A percentile compares a stretch with the other conserved stretches of the same genome.
Conservation (phyloP, 2,113 vertebrate genomes). For the Vombatus ursinus region DNA sequence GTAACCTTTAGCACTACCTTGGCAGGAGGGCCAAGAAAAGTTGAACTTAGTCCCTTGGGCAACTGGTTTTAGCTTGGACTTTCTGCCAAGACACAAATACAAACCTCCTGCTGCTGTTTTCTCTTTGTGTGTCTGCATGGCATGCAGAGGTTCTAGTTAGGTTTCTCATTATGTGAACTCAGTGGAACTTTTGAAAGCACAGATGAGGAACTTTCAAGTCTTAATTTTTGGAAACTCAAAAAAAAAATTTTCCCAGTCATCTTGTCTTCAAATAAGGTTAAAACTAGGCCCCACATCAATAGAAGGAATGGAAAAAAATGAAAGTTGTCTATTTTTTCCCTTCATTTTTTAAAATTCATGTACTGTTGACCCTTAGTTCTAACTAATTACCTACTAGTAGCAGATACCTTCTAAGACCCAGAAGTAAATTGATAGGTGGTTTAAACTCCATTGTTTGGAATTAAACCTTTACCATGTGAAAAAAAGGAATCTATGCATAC, state of each 20-base stretch:
- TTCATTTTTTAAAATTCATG: not conserved
- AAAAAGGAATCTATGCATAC: not conserved
- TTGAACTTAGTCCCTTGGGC: slow-evolving; percentile 72
- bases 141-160: slow-evolving; percentile 61
- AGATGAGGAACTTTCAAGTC: slow-evolving; percentile 57
- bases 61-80: slow-evolving; percentile 71
- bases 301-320: not conserved
- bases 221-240: slow-evolving; percentile 31
- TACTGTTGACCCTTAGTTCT: not conserved
- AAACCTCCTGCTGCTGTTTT: slow-evolving; percentile 75
- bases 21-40: slow-evolving; percentile 75
- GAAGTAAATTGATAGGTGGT: not conserved
- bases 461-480: not conserved
- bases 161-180: slow-evolving; percentile 42
- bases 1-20: slow-evolving; percentile 75
- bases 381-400: not conserved
- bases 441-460: not conserved
- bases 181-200: slow-evolving; percentile 35
- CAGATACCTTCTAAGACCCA: not conserved
- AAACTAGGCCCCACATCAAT: not conserved
- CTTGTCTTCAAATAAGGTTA: not conserved
- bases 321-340: not conserved
- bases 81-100: slow-evolving; percentile 78
- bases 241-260: not conserved
- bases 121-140: slow-evolving; percentile 62